These are phyloP conservation scores for Ophonus ardosiacus DNA, from an alignment of 2,888 invertebrate genomes.

Conservation along the genomic window DNA sequence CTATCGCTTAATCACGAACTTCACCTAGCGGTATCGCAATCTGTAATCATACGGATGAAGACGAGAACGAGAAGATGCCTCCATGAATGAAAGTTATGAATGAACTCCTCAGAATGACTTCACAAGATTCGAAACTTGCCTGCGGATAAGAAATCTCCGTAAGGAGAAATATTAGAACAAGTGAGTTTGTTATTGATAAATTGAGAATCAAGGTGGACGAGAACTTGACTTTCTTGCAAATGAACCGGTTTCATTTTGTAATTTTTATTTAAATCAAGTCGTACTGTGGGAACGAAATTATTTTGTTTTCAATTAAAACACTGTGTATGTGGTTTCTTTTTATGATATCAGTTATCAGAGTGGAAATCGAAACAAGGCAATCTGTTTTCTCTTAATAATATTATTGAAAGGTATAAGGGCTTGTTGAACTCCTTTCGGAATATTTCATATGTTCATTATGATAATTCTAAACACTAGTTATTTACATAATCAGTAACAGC, in stretches of 20 bases:
- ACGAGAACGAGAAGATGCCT: not conserved
- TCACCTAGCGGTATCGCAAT: not conserved
- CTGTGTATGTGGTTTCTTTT: not conserved
- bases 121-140: constrained; percentile 24
- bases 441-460: too few relatives aligned
- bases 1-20: constrained; percentile 17
- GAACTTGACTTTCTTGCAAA: constrained; percentile 26
- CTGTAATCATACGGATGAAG: constrained; percentile 45
- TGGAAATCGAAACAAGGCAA: not conserved
- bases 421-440: too few relatives aligned
- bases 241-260: constrained; percentile 37
- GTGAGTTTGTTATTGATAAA: constrained; percentile 43
- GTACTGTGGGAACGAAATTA: constrained; percentile 37
- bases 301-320: constrained; percentile 24
- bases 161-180: constrained; percentile 23
- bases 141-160: constrained; percentile 13
- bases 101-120: constrained; percentile 36
- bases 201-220: constrained; percentile 39
- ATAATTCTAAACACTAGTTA: too few relatives aligned
- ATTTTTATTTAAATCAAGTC: constrained; percentile 31
- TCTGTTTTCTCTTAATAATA: not conserved
- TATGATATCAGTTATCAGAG: not conserved
- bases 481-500: too few relatives aligned
- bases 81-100: constrained; percentile 14
- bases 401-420: not conserved